These are phyloP conservation scores for Sorex araneus DNA, from an alignment of 2,113 vertebrate genomes.

Conservation along the genomic window DNA sequence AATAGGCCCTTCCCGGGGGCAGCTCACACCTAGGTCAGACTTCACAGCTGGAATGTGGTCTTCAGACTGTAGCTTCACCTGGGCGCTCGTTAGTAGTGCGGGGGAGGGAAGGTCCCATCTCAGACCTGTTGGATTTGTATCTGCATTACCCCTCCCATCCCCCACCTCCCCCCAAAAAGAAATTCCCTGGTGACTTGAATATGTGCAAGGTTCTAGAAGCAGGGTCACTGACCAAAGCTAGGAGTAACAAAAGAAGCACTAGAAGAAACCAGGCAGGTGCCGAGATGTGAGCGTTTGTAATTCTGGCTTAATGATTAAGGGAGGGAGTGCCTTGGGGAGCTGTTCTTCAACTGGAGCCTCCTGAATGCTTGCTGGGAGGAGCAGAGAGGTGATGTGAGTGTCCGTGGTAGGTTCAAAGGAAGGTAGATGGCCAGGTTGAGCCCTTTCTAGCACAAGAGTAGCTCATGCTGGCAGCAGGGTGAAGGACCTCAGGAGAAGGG, in stretches of 20 bases:
- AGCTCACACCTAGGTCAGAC: fast-evolving
- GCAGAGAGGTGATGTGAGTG: background rate
- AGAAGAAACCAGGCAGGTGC: background rate
- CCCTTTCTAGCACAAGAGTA: background rate
- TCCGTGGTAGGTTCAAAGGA: background rate
- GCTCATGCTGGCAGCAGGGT: background rate
- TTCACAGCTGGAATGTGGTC: background rate
- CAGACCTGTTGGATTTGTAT: background rate
- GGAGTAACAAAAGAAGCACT: constrained; percentile 17
- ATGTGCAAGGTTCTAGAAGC: background rate
- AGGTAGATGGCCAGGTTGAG: background rate
- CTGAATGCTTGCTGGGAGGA: background rate
- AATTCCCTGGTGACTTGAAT: background rate
- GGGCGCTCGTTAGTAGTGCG: background rate
- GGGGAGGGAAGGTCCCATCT: background rate
- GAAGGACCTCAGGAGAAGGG: background rate
- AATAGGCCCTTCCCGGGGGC: background rate
- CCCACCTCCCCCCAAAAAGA: background rate
- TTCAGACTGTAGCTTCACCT: background rate
- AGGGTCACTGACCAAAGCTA: background rate
- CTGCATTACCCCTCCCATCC: background rate
- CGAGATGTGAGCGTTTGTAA: too few relatives aligned
- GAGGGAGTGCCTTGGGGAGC: background rate
- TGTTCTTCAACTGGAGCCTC: background rate
- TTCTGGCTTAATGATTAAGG: background rate